A percentile compares a stretch with the other conserved stretches of the same genome.
Conservation (phyloP, 2,888 invertebrate genomes). For the Melikaiella ostensackeni region DNA sequence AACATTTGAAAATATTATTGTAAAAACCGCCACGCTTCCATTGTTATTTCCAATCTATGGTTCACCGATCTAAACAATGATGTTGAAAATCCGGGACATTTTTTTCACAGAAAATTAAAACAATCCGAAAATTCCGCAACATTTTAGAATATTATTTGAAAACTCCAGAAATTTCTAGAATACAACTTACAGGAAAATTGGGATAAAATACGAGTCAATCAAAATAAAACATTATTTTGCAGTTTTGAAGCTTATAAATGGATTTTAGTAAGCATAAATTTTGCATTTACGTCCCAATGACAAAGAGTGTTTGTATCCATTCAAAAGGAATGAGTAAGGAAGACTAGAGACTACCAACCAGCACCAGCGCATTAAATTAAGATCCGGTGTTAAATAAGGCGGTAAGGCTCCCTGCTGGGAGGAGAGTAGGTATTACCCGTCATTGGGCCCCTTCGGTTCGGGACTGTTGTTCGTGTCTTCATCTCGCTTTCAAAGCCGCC, state of each 20-base stretch:
- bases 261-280: constrained; percentile 23
- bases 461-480: constrained; percentile 54
- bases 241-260: background rate
- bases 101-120: too few species aligned
- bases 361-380: constrained; percentile 40
- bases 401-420: constrained; percentile 39
- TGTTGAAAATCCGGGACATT: too few species aligned
- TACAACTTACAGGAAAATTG: too few species aligned
- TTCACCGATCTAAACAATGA: too few species aligned
- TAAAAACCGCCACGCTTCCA: too few species aligned
- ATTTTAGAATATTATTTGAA: too few species aligned
- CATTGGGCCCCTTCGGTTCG: constrained; percentile 38
- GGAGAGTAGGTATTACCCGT: constrained; percentile 38
- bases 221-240: constrained; percentile 2
- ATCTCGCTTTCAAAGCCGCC: constrained; percentile 56
- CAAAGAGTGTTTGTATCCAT: constrained; percentile 24
- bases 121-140: too few species aligned
- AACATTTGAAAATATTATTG: too few species aligned
- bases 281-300: constrained; percentile 6
- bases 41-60: too few species aligned
- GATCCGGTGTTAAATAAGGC: constrained; percentile 42
- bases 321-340: constrained; percentile 16
- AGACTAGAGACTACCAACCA: constrained; percentile 24
- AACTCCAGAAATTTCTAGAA: too few species aligned
- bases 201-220: background rate